These are phyloP conservation scores for Galeruca laticollis DNA, from an alignment of 2,888 invertebrate species.

Conservation along the genomic window DNA sequence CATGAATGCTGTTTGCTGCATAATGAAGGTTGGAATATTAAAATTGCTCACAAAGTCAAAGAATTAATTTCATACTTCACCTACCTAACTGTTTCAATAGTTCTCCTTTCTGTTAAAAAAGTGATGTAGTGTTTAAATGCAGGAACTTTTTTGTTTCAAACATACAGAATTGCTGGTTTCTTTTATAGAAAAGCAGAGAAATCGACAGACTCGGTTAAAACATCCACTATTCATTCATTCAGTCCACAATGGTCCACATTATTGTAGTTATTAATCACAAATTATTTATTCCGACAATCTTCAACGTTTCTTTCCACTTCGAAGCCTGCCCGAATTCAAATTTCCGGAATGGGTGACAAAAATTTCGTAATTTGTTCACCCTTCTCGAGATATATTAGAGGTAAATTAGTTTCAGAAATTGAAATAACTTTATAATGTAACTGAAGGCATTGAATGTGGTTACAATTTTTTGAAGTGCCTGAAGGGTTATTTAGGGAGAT, in stretches of 20 bases:
- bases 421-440: conserved; percentile 23
- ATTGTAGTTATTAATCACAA: too few relatives aligned
- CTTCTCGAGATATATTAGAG: background rate
- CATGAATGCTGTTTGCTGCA: too few relatives aligned
- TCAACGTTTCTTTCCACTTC: background rate
- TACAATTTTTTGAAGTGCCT: conserved; percentile 22
- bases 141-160: background rate
- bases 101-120: background rate
- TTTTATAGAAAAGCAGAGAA: too few relatives aligned
- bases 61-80: background rate
- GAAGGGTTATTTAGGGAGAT: conserved; percentile 21
- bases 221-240: too few relatives aligned
- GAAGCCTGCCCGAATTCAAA: background rate
- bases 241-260: too few relatives aligned
- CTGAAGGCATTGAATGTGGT: conserved; percentile 4
- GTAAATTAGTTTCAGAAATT: conserved; percentile 28
- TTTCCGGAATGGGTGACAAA: background rate
- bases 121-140: background rate
- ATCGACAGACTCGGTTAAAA: too few relatives aligned
- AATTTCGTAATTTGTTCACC: background rate
- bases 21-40: background rate
- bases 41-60: background rate
- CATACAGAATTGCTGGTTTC: too few relatives aligned
- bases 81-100: background rate
- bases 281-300: background rate